Evolutionary conservation across 2,888 invertebrate genomes (phyloP), one percentile per base, ranked within the genome.

Genomic region (Melikaiella ostensackeni): DNA sequence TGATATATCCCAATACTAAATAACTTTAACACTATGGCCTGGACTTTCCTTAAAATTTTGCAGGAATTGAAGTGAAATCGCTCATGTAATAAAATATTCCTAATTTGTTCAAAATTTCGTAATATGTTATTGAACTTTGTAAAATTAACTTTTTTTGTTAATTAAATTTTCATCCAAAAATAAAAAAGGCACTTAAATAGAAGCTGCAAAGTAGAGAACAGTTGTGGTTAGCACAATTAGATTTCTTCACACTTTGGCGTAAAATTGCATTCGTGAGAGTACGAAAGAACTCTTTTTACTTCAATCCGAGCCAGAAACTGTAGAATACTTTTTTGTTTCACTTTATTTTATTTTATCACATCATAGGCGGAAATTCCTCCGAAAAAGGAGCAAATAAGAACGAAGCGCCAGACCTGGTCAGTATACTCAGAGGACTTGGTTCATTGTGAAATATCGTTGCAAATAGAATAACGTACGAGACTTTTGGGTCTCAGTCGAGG

Each of bases 401-500:
- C 50, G 2, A 27, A 13, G 21, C 21, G 16, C 11, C 1, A 24
- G 27, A 66, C 27, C 19, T 70, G 33, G 70, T 50, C 55, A 75
- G 63, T 77, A 79, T 77, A 78, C 76, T 76, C 77, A 30, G 42
- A 73, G 74, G 59, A 66, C 64, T 55, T 38, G 35, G 50, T 62
- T 70, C 64, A 61, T 57, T 59, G 77, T 79, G 79, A 81, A 80
- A 77, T 77, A 80, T 80, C 75, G 66, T 76, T 62, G 50, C 21
- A 46, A 79, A 77, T 75, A 62, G 80, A 80, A 80, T 81, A 81
- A 79, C 79, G 75, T 81, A 80, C 62, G 76, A 61, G 77, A 77
- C 78, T 80, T 81, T 76, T 76, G 80, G 78, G 63, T 76, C 66
- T 75, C 46, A 75, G 77, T 77, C 66, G 76, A 64, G 50, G 78